phyloP scores from a whole-genome alignment of 2,797 vertebrate genomes.

The Champsocephalus gunnari region DNA sequence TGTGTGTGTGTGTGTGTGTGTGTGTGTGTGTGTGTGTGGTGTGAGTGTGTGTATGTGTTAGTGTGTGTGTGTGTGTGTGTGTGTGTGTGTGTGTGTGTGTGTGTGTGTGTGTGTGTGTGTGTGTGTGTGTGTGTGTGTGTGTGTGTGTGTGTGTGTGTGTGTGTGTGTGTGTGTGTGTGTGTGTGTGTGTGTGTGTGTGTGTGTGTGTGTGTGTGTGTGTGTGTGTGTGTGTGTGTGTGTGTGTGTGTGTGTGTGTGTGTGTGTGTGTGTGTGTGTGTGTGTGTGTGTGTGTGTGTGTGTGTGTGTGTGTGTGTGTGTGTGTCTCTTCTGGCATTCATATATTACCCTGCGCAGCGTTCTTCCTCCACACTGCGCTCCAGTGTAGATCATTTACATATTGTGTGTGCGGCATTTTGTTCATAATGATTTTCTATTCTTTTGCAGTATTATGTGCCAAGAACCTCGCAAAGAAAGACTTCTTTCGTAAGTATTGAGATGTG shows the following conservation, averaged over 20 bases:
- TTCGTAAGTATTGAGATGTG: slow-evolving; percentile 90
- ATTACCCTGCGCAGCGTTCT: slow-evolving; percentile 48
- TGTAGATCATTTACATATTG: slow-evolving; percentile 53
- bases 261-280: too few relatives aligned
- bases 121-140: slow-evolving; percentile 1
- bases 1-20: slow-evolving; percentile 22
- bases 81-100: slow-evolving; percentile 10
- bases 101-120: slow-evolving; percentile 10
- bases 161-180: neutral
- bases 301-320: slow-evolving; percentile 4
- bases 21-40: slow-evolving; percentile 8
- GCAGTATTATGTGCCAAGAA: slow-evolving; percentile 99
- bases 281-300: slow-evolving; percentile 10
- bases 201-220: too few relatives aligned
- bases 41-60: neutral
- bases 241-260: too few relatives aligned
- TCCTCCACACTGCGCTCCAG: slow-evolving; percentile 41
- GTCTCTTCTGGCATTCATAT: slow-evolving; percentile 61
- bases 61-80: slow-evolving; percentile 2
- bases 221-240: too few relatives aligned
- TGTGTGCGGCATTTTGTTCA: slow-evolving; percentile 49
- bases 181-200: too few relatives aligned
- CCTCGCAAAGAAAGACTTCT: slow-evolving; percentile 99
- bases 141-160: slow-evolving; percentile 16
- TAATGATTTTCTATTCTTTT: slow-evolving; percentile 63